These are phyloP conservation scores for Phalacrocorax brasilianus DNA, from an alignment of 2,113 vertebrate genomes.

Conservation along the genomic window DNA sequence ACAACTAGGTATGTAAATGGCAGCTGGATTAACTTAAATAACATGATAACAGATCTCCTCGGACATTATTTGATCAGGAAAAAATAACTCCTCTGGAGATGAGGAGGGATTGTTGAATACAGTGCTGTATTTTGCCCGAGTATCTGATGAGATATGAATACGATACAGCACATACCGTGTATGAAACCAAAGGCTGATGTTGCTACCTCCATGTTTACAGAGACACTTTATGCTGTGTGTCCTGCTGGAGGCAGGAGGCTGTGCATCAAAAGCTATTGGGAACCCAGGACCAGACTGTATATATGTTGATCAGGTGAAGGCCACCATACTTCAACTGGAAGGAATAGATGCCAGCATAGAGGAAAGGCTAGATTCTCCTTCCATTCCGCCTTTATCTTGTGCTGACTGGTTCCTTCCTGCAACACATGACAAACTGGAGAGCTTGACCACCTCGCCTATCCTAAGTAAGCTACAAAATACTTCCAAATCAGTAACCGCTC, in stretches of 20 bases:
- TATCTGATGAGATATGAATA: neutral
- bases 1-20: neutral
- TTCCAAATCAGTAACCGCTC: slow-evolving; percentile 56
- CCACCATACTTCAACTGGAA: slow-evolving; percentile 88
- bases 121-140: neutral
- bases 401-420: slow-evolving; percentile 90
- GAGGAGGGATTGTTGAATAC: neutral
- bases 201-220: slow-evolving; percentile 63
- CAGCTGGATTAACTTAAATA: neutral
- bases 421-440: slow-evolving; percentile 76
- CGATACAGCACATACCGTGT: neutral
- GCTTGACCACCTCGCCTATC: slow-evolving; percentile 74
- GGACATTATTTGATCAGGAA: neutral
- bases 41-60: neutral
- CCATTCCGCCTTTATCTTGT: slow-evolving; percentile 82
- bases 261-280: slow-evolving; percentile 81
- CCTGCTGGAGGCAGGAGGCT: slow-evolving; percentile 90
- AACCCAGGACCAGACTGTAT: slow-evolving; percentile 90
- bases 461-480: slow-evolving; percentile 78
- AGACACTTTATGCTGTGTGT: slow-evolving; percentile 90
- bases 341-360: slow-evolving; percentile 80
- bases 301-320: slow-evolving; percentile 93
- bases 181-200: neutral
- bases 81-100: neutral
- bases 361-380: slow-evolving; percentile 77